Conservation (phyloP, 1,140 invertebrate species). For the Stegodyphus mimosarum region DNA sequence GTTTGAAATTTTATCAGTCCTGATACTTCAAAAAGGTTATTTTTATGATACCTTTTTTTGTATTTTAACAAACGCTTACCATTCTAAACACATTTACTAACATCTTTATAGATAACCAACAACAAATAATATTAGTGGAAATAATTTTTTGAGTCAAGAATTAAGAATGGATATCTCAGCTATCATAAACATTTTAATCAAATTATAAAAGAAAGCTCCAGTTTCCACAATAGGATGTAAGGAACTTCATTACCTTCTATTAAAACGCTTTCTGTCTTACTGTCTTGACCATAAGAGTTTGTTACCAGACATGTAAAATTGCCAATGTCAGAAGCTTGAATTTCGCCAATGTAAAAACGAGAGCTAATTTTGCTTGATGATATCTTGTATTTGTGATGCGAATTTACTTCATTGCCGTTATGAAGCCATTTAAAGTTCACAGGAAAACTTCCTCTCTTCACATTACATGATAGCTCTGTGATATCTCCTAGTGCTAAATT, state of each 20-base stretch:
- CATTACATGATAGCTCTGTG: conserved; percentile 22
- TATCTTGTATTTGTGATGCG: not conserved
- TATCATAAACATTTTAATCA: no score
- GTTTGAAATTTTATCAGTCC: no score
- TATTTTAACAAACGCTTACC: no score
- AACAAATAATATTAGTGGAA: no score
- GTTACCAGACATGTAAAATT: conserved; percentile 65
- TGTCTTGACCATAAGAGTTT: conserved; percentile 62
- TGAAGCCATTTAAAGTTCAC: conserved; percentile 27
- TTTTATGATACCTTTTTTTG: no score
- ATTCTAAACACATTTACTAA: no score
- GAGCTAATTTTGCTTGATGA: not conserved
- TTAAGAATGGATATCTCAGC: no score
- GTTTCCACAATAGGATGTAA: no score
- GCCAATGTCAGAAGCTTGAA: conserved; percentile 59
- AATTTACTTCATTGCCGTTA: not conserved
- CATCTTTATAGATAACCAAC: no score
- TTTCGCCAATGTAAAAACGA: conserved; percentile 18
- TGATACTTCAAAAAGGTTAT: no score
- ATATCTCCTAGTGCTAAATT: conserved; percentile 29
- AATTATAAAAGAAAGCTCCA: no score
- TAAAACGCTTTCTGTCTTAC: conserved; percentile 57
- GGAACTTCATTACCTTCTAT: conserved; percentile 37
- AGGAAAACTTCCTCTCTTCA: conserved; percentile 42
- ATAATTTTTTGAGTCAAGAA: no score